phyloP scores from a whole-genome alignment of 2,797 vertebrate genomes.

The Acanthurus leucopareius region DNA sequence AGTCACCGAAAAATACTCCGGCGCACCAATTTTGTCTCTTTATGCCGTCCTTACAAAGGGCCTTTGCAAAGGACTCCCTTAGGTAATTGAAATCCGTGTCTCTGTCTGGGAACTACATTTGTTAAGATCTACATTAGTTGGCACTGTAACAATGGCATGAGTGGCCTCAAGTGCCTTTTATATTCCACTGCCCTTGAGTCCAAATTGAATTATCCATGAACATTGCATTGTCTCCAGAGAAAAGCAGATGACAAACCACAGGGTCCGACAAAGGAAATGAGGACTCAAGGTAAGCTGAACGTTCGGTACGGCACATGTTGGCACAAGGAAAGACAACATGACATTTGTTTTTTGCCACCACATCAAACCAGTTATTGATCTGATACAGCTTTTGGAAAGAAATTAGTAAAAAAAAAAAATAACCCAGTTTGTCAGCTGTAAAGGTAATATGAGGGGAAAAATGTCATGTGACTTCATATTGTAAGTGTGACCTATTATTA shows the following conservation, averaged over 20 bases:
- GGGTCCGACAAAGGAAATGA: conserved; percentile 13
- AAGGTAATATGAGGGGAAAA: conserved; percentile 3
- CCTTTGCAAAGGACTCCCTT: conserved; percentile 20
- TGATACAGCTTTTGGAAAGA: conserved; percentile 23
- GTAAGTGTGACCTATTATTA: conserved; percentile 2
- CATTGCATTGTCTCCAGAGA: conserved; percentile 54
- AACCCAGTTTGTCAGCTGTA: conserved; percentile 21
- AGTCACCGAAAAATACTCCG: conserved; percentile 22
- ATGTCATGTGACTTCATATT: neutral
- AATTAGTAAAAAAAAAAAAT: conserved; percentile 4
- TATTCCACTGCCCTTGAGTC: conserved; percentile 73
- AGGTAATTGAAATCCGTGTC: conserved; percentile 54
- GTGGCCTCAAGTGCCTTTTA: conserved; percentile 69
- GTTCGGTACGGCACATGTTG: conserved; percentile 12
- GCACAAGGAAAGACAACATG: neutral
- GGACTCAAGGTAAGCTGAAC: conserved; percentile 3
- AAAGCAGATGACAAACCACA: conserved; percentile 46
- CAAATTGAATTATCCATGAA: conserved; percentile 73
- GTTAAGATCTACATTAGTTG: conserved; percentile 63
- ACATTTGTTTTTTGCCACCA: neutral
- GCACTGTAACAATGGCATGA: conserved; percentile 62
- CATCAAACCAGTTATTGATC: conserved; percentile 35
- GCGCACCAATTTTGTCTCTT: neutral
- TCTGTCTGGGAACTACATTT: conserved; percentile 51
- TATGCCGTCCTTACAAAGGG: conserved; percentile 5